Evolutionary conservation across 2,113 vertebrate species (phyloP), one percentile per base, ranked within the genome.

Genomic region (Tupaia tana): DNA sequence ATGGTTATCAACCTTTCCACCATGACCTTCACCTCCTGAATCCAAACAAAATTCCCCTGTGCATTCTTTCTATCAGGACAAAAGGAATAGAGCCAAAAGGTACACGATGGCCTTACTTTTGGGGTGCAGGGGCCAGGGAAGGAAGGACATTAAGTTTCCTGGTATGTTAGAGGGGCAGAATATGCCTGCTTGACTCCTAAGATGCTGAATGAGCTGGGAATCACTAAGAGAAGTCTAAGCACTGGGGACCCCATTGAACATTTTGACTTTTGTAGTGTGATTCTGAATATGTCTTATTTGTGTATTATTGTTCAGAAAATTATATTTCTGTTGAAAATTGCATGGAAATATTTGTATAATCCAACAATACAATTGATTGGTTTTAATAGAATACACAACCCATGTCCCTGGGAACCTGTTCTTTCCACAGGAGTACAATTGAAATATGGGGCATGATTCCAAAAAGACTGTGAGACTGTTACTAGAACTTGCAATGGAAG

Each of bases 261-360:
- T 73, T 81, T 90, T 88, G 22, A 90, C 58, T 90, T 93, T 12
- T 85, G 43, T 58, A 61, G n/a, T 73, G 20, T 59, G 29, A 67
- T 93, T 91, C 29, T 22, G 85, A 25, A 31, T 52, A 74, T 77
- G 22, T 75, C 93, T 92, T 88, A 64, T 87, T 89, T 78, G 83
- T 82, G 64, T 82, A 43, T 69, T 54, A 69, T 84, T 93, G 12
- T 86, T 95, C 64, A 92, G 89, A 90, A 90, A 89, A 75, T 94
- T 94, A 52, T 70, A 88, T 83, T 97, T 94, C 29, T 94, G 43
- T 69, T 95, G 29, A 81, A 89, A 90, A 94, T 79, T 91, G 61
- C n/a, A 89, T n/a, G 67, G 83, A 94, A 96, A 89, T 91, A 91
- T 96, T 96, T 97, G 25, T 61, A 70, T 43, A 92, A 86, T 73